Evolutionary conservation across 2,797 vertebrate species (phyloP), one percentile per base, ranked within the genome.

Genomic region (Epinephelus awoara): DNA sequence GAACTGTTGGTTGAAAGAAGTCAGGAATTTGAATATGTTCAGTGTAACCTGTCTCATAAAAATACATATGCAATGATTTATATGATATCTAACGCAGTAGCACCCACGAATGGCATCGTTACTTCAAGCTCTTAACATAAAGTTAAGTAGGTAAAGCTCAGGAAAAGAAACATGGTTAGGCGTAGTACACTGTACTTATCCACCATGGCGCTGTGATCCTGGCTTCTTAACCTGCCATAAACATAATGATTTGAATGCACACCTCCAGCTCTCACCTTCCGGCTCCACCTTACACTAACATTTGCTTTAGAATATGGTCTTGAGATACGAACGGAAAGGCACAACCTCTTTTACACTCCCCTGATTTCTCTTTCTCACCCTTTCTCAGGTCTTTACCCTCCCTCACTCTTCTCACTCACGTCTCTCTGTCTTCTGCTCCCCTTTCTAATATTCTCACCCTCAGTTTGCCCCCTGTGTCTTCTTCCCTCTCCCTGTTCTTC

Each of bases 261-360:
- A 38, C 58, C 52, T 69, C 13, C 40, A 58, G 55, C 25, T 10
- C 77, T 72, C 27, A 1, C 66, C 42, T 72, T 59, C 46, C 9
- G 49, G 67, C 83, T 75, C 83, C 79, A 19, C 91, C 89, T 84
- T 89, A 67, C 18, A 66, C 87, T 70, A 93, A 94, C 88, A 92
- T 94, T 92, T 83, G 67, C 54, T 82, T 87, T 78, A 85, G 62
- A 74, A 77, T 64, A 50, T 52, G 79, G 87, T 87, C 49, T 52
- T 88, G 34, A 80, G n/a, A 64, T 40, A 71, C 40, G 25, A 80
- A 47, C 50, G 64, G 63, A 13, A 70, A 67, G 72, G 64, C 1
- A 9, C 65, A 56, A 5, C 57, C 25, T 38, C 56, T 67, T 67
- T 75, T 65, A 49, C 6, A 25, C 29, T 58, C 17, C 5, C 29